A percentile compares a stretch with the other conserved stretches of the same genome.
phyloP scores from a whole-genome alignment of 1,140 invertebrate genomes.

The Triops longicaudatus region DNA sequence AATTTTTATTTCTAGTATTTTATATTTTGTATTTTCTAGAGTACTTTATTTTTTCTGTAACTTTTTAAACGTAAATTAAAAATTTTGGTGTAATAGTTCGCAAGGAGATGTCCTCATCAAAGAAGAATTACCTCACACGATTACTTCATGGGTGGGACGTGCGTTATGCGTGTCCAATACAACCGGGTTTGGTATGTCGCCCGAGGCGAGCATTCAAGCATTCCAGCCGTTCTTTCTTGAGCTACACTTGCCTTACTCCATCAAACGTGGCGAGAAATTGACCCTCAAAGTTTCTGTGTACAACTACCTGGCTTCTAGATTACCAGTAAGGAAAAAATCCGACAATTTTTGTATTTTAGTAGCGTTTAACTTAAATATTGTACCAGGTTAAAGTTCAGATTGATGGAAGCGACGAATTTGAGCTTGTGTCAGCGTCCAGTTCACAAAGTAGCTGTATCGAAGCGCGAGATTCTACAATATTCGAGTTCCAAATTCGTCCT shows the following conservation, averaged over 20 bases:
- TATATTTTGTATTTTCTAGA: too few relatives aligned
- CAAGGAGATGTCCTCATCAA: slow-evolving; percentile 45
- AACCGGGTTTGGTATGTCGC: slow-evolving; percentile 54
- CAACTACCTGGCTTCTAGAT: slow-evolving; percentile 23
- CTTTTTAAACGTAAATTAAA: too few relatives aligned
- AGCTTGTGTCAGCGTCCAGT: slow-evolving; percentile 35
- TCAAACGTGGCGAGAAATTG: slow-evolving; percentile 58
- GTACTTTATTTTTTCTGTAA: too few relatives aligned
- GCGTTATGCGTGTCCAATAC: slow-evolving; percentile 56
- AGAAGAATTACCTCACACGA: slow-evolving; percentile 56
- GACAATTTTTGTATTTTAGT: background rate
- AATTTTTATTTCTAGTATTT: too few relatives aligned
- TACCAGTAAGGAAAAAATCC: slow-evolving; percentile 39
- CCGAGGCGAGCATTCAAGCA: slow-evolving; percentile 48
- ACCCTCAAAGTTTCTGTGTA: slow-evolving; percentile 48
- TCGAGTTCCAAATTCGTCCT: slow-evolving; percentile 46
- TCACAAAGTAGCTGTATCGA: slow-evolving; percentile 37
- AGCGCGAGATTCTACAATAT: slow-evolving; percentile 41
- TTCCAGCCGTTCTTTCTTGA: slow-evolving; percentile 66
- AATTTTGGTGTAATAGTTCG: too few relatives aligned
- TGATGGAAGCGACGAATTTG: slow-evolving; percentile 42
- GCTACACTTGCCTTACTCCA: slow-evolving; percentile 57
- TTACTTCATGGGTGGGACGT: slow-evolving; percentile 62
- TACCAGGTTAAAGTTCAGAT: slow-evolving; percentile 37
- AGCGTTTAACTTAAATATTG: background rate